Evolutionary conservation across 2,888 invertebrate genomes (phyloP).

Genomic region (Nymphalis c-album): DNA sequence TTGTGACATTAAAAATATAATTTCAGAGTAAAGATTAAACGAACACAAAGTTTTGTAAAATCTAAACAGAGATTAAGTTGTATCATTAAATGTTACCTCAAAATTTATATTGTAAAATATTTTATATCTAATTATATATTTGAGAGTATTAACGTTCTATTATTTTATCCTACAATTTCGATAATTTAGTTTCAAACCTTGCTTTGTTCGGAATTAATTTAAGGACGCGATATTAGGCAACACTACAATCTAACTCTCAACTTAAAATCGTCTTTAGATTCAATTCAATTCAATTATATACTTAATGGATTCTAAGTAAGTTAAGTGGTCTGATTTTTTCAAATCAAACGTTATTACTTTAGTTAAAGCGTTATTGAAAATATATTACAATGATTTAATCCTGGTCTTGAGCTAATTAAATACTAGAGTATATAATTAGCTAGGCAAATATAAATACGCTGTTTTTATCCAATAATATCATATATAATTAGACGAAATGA

Average conservation of each 20-base stretch:
- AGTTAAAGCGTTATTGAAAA: no score
- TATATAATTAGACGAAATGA: no score
- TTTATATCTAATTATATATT: no score
- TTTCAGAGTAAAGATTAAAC: not conserved
- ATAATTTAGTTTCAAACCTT: slow-evolving; percentile 1
- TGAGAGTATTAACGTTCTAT: not conserved
- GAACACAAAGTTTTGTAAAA: no score
- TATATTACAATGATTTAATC: no score
- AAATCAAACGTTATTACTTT: not conserved
- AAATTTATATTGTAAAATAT: no score
- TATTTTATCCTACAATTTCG: not conserved
- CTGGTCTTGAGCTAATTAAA: no score
- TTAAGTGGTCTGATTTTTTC: not conserved
- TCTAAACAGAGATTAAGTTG: no score
- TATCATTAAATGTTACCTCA: no score
- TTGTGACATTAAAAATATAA: not conserved
- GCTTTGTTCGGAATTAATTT: not conserved
- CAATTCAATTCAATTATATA: not conserved
- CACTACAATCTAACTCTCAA: not conserved
- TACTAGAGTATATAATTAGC: no score
- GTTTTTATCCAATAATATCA: no score
- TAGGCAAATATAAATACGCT: no score
- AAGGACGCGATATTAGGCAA: slow-evolving; percentile 2
- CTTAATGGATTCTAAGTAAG: not conserved
- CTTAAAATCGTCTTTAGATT: not conserved